These are phyloP conservation scores for Campylomormyrus tamandua DNA, from an alignment of 2,113 vertebrate species.

Conservation along the genomic window DNA sequence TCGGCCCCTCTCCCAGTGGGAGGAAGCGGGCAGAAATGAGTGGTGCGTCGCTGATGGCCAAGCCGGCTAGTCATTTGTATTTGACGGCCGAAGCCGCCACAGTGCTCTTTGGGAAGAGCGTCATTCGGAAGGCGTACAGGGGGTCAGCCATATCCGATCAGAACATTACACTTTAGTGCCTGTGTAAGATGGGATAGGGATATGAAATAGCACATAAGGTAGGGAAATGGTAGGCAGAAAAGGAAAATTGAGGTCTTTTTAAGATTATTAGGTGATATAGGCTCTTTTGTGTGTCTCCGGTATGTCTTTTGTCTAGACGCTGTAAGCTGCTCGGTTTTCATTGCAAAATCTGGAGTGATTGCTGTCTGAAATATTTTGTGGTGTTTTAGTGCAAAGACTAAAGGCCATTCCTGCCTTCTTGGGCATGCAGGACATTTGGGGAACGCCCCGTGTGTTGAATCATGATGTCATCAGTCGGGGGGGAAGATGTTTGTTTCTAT, in stretches of 20 bases:
- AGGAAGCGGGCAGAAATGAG: constrained; percentile 50
- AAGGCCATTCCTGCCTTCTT: background rate
- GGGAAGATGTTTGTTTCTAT: background rate
- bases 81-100: constrained; percentile 61
- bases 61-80: constrained; percentile 59
- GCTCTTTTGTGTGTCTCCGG: background rate
- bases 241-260: background rate
- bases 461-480: background rate
- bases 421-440: background rate
- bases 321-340: background rate
- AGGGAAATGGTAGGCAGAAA: background rate
- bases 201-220: constrained; percentile 56
- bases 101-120: constrained; percentile 53
- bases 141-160: constrained; percentile 44
- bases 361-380: background rate
- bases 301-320: background rate
- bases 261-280: background rate
- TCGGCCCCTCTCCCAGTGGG: constrained; percentile 30
- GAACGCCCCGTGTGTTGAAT: background rate
- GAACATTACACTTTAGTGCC: constrained; percentile 51
- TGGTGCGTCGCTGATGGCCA: constrained; percentile 48
- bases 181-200: constrained; percentile 41
- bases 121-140: constrained; percentile 60
- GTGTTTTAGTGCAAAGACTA: background rate
- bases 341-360: background rate